Evolutionary conservation across 2,797 vertebrate genomes (phyloP).

Genomic region (Zalophus californianus): DNA sequence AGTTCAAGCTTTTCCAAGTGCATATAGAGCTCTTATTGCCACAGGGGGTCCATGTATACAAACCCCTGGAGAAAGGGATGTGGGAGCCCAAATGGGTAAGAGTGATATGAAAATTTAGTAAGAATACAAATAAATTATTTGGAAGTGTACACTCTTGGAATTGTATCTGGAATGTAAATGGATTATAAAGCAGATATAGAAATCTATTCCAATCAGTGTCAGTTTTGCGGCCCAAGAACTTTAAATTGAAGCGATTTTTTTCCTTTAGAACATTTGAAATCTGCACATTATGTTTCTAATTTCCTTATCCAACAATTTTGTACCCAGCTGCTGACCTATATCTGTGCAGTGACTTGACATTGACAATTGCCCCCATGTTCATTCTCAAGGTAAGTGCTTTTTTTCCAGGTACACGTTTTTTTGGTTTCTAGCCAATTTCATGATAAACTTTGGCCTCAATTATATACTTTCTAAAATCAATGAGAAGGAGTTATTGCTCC

Average conservation of each 20-base stretch:
- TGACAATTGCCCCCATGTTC: not conserved
- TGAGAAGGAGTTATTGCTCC: not conserved
- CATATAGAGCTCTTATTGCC: not conserved
- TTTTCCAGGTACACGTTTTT: not conserved
- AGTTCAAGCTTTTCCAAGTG: not conserved
- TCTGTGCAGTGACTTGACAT: not conserved
- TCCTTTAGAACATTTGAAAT: not conserved
- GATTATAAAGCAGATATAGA: not conserved
- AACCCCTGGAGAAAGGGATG: not conserved
- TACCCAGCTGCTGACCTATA: not conserved
- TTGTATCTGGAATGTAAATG: not conserved
- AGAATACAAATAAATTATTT: not conserved
- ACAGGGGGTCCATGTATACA: not conserved
- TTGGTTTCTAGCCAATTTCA: not conserved
- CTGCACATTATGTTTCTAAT: not conserved
- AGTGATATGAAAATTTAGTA: not conserved
- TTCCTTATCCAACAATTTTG: not conserved
- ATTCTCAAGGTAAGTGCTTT: not conserved
- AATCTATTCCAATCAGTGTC: not conserved
- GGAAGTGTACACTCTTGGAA: not conserved
- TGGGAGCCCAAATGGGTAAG: not conserved
- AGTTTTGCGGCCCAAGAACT: not conserved
- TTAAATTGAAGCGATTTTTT: not conserved
- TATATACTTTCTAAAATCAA: constrained; percentile 61
- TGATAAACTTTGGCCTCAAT: not conserved